These are phyloP conservation scores for Illadopsis cleaveri DNA, from an alignment of 2,113 vertebrate genomes.

Conservation along the genomic window DNA sequence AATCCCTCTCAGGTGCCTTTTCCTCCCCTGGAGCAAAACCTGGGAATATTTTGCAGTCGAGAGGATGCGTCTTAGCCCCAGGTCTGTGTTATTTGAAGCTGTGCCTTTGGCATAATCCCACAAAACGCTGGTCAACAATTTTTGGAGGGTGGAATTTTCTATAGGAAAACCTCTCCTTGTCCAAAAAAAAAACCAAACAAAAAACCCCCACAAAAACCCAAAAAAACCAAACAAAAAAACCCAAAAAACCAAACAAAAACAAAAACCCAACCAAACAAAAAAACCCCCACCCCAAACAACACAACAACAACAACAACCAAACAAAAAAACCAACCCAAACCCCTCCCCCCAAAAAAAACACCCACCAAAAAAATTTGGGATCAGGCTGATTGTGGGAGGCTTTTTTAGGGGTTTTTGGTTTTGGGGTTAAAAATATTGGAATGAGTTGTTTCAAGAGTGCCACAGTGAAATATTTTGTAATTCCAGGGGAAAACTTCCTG, in stretches of 20 bases:
- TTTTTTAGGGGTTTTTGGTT: not conserved
- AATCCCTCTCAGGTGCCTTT: not conserved
- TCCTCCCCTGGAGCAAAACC: accelerated
- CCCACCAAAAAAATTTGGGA: not conserved
- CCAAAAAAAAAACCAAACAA: no score
- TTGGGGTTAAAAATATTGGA: not conserved
- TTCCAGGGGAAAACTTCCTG: not conserved
- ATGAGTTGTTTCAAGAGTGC: not conserved
- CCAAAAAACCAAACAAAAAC: no score
- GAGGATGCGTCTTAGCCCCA: not conserved
- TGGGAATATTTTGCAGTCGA: not conserved
- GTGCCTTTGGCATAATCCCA: not conserved
- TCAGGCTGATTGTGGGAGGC: not conserved
- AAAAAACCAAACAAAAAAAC: no score
- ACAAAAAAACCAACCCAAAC: no score
- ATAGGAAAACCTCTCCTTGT: not conserved
- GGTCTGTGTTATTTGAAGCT: not conserved
- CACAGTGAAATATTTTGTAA: not conserved
- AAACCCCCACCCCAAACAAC: no score
- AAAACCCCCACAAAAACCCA: no score
- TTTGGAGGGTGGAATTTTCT: not conserved
- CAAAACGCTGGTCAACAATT: not conserved
- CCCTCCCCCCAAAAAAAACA: no score
- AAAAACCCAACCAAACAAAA: no score
- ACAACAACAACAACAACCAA: no score